Percentiles rank a stretch among this genome's conserved stretches.
phyloP scores from a whole-genome alignment of 2,797 vertebrate genomes.

The Miichthys miiuy region DNA sequence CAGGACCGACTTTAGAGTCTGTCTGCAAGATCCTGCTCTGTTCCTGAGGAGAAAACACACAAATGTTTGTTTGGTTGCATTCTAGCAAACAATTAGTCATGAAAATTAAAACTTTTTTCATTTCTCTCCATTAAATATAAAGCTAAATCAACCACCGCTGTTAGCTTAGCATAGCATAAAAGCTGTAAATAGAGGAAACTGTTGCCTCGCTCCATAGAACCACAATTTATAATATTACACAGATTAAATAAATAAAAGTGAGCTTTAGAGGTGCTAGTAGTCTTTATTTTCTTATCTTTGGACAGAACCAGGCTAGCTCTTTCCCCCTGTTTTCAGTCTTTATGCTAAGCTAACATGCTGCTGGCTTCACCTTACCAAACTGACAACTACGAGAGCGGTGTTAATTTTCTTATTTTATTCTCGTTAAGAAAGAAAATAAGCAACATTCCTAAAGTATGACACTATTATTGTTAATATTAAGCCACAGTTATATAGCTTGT shows the following conservation, averaged over 20 bases:
- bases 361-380: background rate
- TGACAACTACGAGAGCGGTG: background rate
- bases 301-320: background rate
- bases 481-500: too few species aligned
- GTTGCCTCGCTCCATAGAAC: too few species aligned
- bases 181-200: background rate
- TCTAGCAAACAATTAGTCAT: background rate
- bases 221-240: too few species aligned
- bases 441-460: too few species aligned
- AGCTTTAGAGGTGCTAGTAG: too few species aligned
- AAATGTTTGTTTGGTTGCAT: background rate
- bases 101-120: background rate
- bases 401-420: background rate
- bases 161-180: background rate
- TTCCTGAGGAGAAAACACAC: conserved; percentile 38
- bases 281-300: too few species aligned
- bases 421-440: background rate
- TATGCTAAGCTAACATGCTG: background rate
- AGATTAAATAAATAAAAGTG: too few species aligned
- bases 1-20: conserved; percentile 48
- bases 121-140: background rate
- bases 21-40: conserved; percentile 34
- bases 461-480: too few species aligned
- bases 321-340: background rate
- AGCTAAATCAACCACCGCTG: background rate